phyloP scores from a whole-genome alignment of 2,113 vertebrate species.

The Otis tarda region DNA sequence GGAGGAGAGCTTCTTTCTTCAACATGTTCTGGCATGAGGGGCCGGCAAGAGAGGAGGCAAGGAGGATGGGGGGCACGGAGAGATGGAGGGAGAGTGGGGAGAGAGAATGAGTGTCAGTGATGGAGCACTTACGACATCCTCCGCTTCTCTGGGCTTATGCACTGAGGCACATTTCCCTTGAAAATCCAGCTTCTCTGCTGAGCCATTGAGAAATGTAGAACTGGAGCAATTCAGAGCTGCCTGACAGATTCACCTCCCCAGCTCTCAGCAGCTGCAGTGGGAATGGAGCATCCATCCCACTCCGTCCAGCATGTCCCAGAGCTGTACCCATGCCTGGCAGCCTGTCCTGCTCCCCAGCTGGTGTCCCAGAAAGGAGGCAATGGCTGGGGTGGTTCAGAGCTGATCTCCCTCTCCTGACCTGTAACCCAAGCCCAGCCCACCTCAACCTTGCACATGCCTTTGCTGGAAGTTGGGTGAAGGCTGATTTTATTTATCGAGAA shows the following conservation, averaged over 20 bases:
- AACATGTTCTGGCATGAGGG: conserved; percentile 88
- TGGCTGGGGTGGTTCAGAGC: neutral
- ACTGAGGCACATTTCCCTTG: neutral
- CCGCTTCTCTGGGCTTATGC: neutral
- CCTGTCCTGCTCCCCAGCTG: neutral
- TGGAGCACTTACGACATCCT: fast-evolving
- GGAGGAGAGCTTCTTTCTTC: conserved; percentile 96
- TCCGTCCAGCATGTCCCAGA: neutral
- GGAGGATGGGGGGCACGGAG: neutral
- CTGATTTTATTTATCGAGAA: conserved; percentile 47
- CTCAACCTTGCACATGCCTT: neutral
- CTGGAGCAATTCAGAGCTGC: neutral
- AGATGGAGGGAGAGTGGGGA: neutral
- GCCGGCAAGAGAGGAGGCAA: neutral
- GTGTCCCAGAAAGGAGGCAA: neutral
- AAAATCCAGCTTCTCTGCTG: neutral
- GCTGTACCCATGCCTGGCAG: neutral
- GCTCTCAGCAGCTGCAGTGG: neutral
- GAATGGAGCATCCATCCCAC: neutral
- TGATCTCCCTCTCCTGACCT: neutral
- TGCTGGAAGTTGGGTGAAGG: neutral
- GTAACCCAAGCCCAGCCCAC: neutral
- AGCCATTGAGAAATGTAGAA: neutral
- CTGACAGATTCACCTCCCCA: neutral
- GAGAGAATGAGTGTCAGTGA: conserved; percentile 12